A percentile compares a stretch with the other conserved stretches of the same genome.
These are phyloP conservation scores for Prionace glauca DNA, from an alignment of 2,797 vertebrate genomes.

Conservation along the genomic window DNA sequence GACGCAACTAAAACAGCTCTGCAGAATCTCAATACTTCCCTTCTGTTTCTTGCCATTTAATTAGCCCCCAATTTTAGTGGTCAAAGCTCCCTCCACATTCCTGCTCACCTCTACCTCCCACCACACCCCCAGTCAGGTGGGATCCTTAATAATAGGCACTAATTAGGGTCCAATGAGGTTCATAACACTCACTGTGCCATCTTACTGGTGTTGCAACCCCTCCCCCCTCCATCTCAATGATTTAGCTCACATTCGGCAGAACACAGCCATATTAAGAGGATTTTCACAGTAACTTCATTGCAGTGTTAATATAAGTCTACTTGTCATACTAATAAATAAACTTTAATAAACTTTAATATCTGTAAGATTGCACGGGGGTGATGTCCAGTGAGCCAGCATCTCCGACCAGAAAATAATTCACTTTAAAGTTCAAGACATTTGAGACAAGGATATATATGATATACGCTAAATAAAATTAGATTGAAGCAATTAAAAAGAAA, in stretches of 20 bases:
- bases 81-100: background rate
- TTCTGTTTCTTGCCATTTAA: background rate
- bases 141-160: background rate
- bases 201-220: too few species aligned
- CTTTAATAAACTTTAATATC: too few species aligned
- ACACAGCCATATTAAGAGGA: too few species aligned
- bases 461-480: background rate
- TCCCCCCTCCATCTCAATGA: background rate
- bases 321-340: too few species aligned
- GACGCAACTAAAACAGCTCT: background rate
- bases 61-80: background rate
- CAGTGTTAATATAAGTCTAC: too few species aligned
- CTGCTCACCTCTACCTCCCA: background rate
- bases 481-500: slow-evolving; percentile 24
- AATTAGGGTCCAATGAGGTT: background rate
- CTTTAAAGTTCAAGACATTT: background rate
- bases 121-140: background rate
- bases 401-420: background rate
- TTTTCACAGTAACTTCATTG: too few species aligned
- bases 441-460: background rate
- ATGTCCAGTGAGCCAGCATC: background rate
- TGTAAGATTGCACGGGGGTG: background rate
- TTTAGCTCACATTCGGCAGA: too few species aligned
- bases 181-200: background rate
- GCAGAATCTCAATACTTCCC: background rate